These are phyloP conservation scores for Cylas formicarius DNA, from an alignment of 1,140 invertebrate species.

Conservation along the genomic window DNA sequence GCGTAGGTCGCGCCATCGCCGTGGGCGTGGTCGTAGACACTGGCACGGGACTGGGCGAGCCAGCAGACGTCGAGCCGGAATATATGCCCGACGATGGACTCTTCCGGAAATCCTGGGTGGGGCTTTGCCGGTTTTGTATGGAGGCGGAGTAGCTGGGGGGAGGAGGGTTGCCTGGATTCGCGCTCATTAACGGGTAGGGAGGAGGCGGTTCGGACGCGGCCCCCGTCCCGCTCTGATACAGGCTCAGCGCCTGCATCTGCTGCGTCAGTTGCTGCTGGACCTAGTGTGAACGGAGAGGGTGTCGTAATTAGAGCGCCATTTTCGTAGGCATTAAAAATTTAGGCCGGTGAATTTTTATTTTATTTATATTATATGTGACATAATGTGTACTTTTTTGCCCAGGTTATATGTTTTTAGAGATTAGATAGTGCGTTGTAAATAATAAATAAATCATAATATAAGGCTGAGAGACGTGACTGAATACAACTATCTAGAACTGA, in stretches of 20 bases:
- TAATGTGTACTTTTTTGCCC: too few species aligned
- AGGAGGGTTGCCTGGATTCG: slow-evolving; percentile 58
- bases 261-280: slow-evolving; percentile 74
- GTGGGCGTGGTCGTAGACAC: slow-evolving; percentile 53
- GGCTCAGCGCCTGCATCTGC: slow-evolving; percentile 77
- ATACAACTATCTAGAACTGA: too few species aligned
- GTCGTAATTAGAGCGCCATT: too few species aligned
- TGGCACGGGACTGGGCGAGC: slow-evolving; percentile 74
- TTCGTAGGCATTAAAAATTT: too few species aligned
- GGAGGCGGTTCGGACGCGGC: slow-evolving; percentile 63
- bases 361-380: too few species aligned
- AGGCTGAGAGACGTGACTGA: too few species aligned
- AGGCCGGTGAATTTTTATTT: too few species aligned
- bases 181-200: slow-evolving; percentile 60
- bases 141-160: slow-evolving; percentile 77
- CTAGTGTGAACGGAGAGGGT: slow-evolving; percentile 1
- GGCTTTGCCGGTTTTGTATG: slow-evolving; percentile 78
- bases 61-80: slow-evolving; percentile 66
- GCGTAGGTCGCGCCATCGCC: slow-evolving; percentile 64
- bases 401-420: too few species aligned
- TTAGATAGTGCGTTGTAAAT: too few species aligned
- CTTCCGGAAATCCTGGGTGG: slow-evolving; percentile 65
- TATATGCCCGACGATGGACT: slow-evolving; percentile 71
- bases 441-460: too few species aligned
- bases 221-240: slow-evolving; percentile 57